A percentile compares a stretch with the other conserved stretches of the same genome.
phyloP scores from a whole-genome alignment of 2,888 invertebrate species.

The Drosophila diplacantha region DNA sequence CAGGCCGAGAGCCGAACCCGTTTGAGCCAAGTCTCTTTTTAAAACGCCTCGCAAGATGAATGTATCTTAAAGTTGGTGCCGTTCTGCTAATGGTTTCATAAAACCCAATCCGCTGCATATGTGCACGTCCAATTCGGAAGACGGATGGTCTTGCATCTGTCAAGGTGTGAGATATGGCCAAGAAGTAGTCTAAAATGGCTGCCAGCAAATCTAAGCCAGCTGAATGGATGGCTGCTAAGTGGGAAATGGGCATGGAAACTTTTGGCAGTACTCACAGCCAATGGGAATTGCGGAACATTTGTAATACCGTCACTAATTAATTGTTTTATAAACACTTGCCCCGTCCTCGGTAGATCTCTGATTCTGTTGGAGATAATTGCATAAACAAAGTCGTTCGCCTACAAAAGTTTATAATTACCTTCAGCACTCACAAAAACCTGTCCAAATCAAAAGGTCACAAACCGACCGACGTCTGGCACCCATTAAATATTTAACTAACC shows the following conservation, averaged over 20 bases:
- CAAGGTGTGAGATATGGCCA: conserved; percentile 37
- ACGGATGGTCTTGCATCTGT: conserved; percentile 43
- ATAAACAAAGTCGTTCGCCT: neutral
- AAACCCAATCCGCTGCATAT: conserved; percentile 30
- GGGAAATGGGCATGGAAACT: neutral
- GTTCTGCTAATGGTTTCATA: conserved; percentile 43
- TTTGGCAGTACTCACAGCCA: neutral
- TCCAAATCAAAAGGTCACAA: conserved; percentile 5
- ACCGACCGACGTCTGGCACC: conserved; percentile 6
- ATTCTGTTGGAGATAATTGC: neutral
- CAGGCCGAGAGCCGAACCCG: conserved; percentile 21
- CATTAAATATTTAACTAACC: conserved; percentile 15
- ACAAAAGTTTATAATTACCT: conserved; percentile 3
- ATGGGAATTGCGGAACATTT: neutral
- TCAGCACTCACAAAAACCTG: neutral
- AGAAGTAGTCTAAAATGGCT: conserved; percentile 17
- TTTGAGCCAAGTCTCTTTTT: conserved; percentile 31
- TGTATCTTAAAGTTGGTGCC: conserved; percentile 44
- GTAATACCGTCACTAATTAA: neutral
- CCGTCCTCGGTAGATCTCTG: neutral
- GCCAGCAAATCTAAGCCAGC: conserved; percentile 16
- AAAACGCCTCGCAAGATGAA: conserved; percentile 37
- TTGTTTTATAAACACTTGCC: neutral
- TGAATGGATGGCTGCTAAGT: conserved; percentile 19
- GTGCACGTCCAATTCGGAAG: conserved; percentile 29